Conservation (phyloP, 2,888 invertebrate species). For the Mycalesis mineus region DNA sequence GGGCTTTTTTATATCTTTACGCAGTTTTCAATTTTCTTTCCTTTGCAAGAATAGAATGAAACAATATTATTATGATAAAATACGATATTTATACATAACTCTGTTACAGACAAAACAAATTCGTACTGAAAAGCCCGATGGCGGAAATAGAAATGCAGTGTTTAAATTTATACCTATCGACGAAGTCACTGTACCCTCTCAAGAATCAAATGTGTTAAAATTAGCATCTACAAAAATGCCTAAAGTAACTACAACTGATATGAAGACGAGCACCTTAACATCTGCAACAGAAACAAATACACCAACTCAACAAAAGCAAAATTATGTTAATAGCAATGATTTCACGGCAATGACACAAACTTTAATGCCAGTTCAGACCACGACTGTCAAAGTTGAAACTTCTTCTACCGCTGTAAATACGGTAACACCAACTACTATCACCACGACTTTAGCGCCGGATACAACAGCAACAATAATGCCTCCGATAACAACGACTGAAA, state of each 20-base stretch:
- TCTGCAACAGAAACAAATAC: constrained; percentile 52
- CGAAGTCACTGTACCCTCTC: constrained; percentile 57
- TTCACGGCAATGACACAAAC: constrained; percentile 20
- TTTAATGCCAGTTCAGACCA: constrained; percentile 36
- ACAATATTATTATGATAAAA: not conserved
- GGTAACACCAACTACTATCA: constrained; percentile 32
- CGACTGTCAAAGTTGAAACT: constrained; percentile 30
- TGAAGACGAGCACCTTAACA: constrained; percentile 43
- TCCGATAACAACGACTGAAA: not conserved
- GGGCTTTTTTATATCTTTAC: not conserved
- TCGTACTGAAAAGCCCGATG: constrained; percentile 68
- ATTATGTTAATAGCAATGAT: constrained; percentile 38
- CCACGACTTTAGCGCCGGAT: constrained; percentile 30
- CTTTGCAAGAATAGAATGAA: not conserved
- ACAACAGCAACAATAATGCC: constrained; percentile 33
- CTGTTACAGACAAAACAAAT: constrained; percentile 76
- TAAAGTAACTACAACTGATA: constrained; percentile 43
- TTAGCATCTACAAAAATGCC: constrained; percentile 58
- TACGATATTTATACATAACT: constrained; percentile 17
- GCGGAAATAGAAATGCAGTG: constrained; percentile 57
- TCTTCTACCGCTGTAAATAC: constrained; percentile 34
- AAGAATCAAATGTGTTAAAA: constrained; percentile 66
- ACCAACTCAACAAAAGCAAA: constrained; percentile 44
- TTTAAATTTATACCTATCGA: constrained; percentile 74
- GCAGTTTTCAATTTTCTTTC: not conserved